phyloP scores from a whole-genome alignment of 2,797 vertebrate species.

The Argentina silus region DNA sequence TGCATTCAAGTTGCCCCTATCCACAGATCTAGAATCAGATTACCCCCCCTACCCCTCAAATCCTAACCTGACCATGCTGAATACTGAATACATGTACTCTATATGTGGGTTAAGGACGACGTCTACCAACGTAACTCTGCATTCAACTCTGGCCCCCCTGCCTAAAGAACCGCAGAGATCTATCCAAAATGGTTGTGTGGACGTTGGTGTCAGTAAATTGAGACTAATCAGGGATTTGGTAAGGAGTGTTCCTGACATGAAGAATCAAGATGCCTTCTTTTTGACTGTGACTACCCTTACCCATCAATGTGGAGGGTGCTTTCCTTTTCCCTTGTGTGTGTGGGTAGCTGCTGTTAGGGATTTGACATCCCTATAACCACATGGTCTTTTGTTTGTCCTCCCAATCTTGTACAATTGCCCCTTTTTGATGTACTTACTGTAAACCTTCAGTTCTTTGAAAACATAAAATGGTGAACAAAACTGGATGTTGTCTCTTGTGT shows the following conservation, averaged over 20 bases:
- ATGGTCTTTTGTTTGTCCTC: not conserved
- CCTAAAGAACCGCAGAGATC: too few relatives aligned
- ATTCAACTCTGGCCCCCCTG: too few relatives aligned
- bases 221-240: slow-evolving; percentile 19
- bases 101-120: too few relatives aligned
- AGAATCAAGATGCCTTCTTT: slow-evolving; percentile 17
- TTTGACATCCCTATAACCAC: not conserved
- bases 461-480: slow-evolving; percentile 5
- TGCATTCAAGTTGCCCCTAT: not conserved
- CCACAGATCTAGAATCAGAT: not conserved
- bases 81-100: not conserved
- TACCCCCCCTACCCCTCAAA: too few relatives aligned
- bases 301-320: slow-evolving; percentile 1
- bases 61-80: too few relatives aligned
- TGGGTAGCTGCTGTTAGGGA: slow-evolving; percentile 10
- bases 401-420: slow-evolving; percentile 2
- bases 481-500: not conserved
- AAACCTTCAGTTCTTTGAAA: slow-evolving; percentile 23
- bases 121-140: too few relatives aligned
- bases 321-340: not conserved
- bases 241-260: not conserved
- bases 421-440: slow-evolving; percentile 6
- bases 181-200: not conserved
- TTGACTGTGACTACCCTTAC: slow-evolving; percentile 3
- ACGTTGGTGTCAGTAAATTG: not conserved